A percentile compares a stretch with the other conserved stretches of the same genome.
phyloP scores from a whole-genome alignment of 2,888 invertebrate genomes.

The Orthosia gracilis region DNA sequence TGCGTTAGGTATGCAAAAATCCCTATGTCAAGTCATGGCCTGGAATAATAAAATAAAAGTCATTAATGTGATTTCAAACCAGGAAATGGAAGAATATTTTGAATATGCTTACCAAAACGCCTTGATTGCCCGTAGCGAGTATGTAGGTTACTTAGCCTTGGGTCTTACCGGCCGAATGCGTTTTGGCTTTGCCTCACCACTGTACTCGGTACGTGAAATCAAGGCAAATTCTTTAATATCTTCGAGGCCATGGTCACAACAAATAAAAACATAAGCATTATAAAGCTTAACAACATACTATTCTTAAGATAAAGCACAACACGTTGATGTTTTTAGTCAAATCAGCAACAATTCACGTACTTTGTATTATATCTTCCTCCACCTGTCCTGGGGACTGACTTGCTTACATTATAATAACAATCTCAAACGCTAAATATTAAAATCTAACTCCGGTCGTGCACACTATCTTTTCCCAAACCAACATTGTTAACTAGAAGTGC shows the following conservation, averaged over 20 bases:
- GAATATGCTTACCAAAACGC: neutral
- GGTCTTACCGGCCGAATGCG: too few species aligned
- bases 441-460: conserved; percentile 27
- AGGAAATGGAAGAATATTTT: neutral
- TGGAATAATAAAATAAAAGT: neutral
- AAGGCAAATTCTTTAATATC: neutral
- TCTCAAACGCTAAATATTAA: neutral
- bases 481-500: conserved; percentile 46
- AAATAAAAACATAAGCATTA: conserved; percentile 28
- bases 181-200: too few species aligned
- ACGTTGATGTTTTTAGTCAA: conserved; percentile 22
- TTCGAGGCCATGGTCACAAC: conserved; percentile 9
- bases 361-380: conserved; percentile 38
- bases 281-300: conserved; percentile 16
- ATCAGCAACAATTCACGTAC: conserved; percentile 38
- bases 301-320: conserved; percentile 35
- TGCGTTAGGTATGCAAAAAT: conserved; percentile 13
- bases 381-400: conserved; percentile 16
- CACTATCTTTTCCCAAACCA: conserved; percentile 34
- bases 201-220: neutral
- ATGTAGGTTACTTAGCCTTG: too few species aligned
- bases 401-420: conserved; percentile 10
- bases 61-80: neutral
- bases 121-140: neutral
- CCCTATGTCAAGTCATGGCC: neutral